Evolutionary conservation across 2,797 vertebrate genomes (phyloP).

Genomic region (Sciurus vulgaris): DNA sequence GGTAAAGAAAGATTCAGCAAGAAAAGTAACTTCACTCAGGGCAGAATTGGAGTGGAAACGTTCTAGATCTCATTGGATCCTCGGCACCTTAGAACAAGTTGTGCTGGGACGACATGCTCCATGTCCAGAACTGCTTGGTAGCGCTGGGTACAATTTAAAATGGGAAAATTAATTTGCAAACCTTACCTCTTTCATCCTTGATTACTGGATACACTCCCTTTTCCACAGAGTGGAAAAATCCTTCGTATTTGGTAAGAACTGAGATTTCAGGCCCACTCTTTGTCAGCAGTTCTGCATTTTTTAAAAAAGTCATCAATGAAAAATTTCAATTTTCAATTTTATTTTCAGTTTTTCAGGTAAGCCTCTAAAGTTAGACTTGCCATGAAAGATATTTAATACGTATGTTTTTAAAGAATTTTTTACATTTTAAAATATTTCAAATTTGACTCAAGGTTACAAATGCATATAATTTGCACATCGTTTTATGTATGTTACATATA

Average conservation of each 20-base stretch:
- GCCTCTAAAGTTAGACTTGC: background rate
- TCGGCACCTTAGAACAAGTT: background rate
- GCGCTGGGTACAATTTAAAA: background rate
- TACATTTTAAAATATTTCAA: background rate
- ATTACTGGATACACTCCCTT: background rate
- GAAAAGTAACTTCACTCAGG: background rate
- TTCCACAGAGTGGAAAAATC: rapidly evolving
- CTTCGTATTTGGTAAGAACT: background rate
- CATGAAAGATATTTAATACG: background rate
- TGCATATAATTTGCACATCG: background rate
- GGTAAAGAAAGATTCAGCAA: background rate
- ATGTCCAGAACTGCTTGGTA: background rate
- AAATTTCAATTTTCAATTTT: background rate
- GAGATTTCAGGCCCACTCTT: background rate
- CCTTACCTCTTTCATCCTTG: background rate
- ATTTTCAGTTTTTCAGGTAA: background rate
- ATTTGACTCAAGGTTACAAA: background rate
- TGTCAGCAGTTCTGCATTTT: background rate
- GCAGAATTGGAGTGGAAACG: background rate
- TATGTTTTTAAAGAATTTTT: background rate
- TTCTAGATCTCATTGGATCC: background rate
- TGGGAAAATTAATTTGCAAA: background rate
- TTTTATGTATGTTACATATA: background rate
- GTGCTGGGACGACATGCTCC: background rate
- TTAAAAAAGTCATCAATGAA: background rate